Evolutionary conservation across 2,113 vertebrate genomes (phyloP).

Genomic region (Mastomys natalensis): DNA sequence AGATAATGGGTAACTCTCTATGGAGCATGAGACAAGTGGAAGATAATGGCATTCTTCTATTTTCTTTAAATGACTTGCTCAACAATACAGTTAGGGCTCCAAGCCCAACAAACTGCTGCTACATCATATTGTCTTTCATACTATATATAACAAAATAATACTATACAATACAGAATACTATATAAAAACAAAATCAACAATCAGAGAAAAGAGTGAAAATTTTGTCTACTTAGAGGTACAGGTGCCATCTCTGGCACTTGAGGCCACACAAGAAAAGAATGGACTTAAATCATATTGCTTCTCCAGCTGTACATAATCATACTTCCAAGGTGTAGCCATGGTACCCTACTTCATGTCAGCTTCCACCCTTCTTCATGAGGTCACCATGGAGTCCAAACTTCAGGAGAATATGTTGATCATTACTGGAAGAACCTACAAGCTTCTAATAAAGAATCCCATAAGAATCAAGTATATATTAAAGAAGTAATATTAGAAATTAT

Average conservation of each 20-base stretch:
- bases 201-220: background rate
- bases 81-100: background rate
- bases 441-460: background rate
- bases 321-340: background rate
- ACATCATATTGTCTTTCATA: background rate
- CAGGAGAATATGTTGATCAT: background rate
- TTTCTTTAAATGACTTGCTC: background rate
- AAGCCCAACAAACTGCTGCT: background rate
- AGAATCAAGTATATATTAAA: background rate
- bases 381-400: background rate
- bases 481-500: background rate
- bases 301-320: background rate
- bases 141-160: no score
- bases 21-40: background rate
- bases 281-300: background rate
- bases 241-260: background rate
- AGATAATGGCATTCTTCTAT: background rate
- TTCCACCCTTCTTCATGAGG: background rate
- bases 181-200: constrained; percentile 4
- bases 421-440: background rate
- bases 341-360: background rate
- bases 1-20: background rate
- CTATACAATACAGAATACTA: no score
- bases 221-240: background rate
- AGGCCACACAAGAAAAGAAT: background rate